Evolutionary conservation across 2,797 vertebrate genomes (phyloP).

Genomic region (Poecilia velifera): DNA sequence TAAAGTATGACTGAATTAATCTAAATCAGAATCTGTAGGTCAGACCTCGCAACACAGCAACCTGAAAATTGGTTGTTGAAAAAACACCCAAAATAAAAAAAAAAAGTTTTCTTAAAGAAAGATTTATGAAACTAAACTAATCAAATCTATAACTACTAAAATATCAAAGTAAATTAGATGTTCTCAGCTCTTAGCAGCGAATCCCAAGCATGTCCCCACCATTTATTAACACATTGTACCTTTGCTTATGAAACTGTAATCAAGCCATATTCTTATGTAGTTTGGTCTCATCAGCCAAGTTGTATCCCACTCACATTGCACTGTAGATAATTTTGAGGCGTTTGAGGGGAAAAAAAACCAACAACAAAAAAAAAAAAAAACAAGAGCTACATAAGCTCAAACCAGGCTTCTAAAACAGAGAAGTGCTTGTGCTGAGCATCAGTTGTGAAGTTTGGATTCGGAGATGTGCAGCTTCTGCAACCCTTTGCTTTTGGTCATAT

Average conservation of each 20-base stretch:
- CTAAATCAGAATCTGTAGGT: background rate
- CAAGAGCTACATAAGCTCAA: constrained; percentile 46
- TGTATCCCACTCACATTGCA: constrained; percentile 39
- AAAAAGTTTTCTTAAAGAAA: background rate
- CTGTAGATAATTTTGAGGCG: constrained; percentile 39
- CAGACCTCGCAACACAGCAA: background rate
- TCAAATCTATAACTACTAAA: background rate
- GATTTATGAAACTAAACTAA: background rate
- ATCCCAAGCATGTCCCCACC: constrained; percentile 21
- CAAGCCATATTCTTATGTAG: constrained; percentile 23
- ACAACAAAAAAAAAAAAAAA: constrained; percentile 47
- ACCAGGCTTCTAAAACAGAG: constrained; percentile 56
- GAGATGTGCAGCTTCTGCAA: constrained; percentile 72
- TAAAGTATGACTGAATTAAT: background rate
- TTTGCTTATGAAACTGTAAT: constrained; percentile 26
- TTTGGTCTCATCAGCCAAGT: constrained; percentile 28
- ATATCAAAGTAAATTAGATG: background rate
- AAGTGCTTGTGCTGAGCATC: constrained; percentile 65
- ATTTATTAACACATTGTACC: constrained; percentile 10
- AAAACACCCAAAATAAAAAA: background rate
- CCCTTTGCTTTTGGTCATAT: constrained; percentile 78
- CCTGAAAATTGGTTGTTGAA: background rate
- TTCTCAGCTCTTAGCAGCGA: background rate
- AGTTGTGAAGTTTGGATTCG: constrained; percentile 71
- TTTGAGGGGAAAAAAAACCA: constrained; percentile 21